phyloP scores from a whole-genome alignment of 2,888 invertebrate species.

The Callyntrura guangdongensis region DNA sequence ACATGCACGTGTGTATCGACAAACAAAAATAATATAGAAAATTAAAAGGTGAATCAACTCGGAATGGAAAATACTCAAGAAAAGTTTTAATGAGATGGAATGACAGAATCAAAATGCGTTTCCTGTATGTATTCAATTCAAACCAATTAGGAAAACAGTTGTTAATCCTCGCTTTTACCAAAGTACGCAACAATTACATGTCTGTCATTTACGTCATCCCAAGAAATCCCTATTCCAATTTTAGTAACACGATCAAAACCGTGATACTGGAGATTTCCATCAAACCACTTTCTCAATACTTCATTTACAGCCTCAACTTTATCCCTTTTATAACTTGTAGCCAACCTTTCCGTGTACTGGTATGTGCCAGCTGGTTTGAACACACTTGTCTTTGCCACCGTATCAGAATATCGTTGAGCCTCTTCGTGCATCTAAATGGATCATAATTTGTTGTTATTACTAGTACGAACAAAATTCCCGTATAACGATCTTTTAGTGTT shows the following conservation, averaged over 20 bases:
- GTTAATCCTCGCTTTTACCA: slow-evolving; percentile 28
- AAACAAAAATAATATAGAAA: slow-evolving; percentile 12
- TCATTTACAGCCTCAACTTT: slow-evolving; percentile 56
- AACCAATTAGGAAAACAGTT: neutral
- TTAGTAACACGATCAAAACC: slow-evolving; percentile 46
- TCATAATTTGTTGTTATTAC: too few relatives aligned
- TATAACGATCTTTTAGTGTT: too few relatives aligned
- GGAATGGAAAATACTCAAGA: neutral
- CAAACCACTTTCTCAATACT: slow-evolving; percentile 57
- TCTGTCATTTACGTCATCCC: slow-evolving; percentile 10
- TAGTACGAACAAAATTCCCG: too few relatives aligned
- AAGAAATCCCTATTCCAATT: slow-evolving; percentile 48
- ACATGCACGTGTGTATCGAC: neutral
- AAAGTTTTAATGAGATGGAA: neutral
- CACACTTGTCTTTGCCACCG: slow-evolving; percentile 21
- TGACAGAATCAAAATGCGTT: neutral
- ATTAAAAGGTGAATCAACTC: neutral
- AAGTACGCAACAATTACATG: slow-evolving; percentile 35
- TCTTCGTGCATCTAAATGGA: slow-evolving; percentile 28
- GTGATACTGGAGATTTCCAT: slow-evolving; percentile 49
- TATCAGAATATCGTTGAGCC: slow-evolving; percentile 36
- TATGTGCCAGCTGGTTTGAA: slow-evolving; percentile 36
- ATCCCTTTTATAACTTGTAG: slow-evolving; percentile 48
- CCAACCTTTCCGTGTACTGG: slow-evolving; percentile 52
- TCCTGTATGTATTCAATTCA: neutral